A percentile compares a stretch with the other conserved stretches of the same genome.
Conservation (phyloP, 1,140 invertebrate genomes). For the Condylostylus longicornis region DNA sequence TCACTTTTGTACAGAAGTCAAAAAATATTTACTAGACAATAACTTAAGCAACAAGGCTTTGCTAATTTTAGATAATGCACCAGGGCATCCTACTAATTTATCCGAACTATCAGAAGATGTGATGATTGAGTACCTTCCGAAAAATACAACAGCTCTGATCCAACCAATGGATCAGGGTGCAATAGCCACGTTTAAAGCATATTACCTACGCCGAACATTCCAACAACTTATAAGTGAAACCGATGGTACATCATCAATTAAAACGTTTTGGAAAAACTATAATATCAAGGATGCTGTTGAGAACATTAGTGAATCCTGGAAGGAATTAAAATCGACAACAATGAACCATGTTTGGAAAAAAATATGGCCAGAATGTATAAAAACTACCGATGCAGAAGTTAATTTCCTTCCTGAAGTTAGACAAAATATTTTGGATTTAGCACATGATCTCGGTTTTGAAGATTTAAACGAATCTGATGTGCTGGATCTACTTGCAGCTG, state of each 20-base stretch:
- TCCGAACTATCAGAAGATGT: constrained; percentile 19
- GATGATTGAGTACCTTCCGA: constrained; percentile 29
- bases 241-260: constrained; percentile 4
- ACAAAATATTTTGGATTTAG: no score
- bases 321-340: constrained; percentile 11
- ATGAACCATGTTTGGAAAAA: constrained; percentile 16
- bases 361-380: constrained; percentile 14
- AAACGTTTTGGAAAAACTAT: constrained; percentile 10
- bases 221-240: constrained; percentile 7
- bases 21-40: constrained; percentile 22
- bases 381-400: no score
- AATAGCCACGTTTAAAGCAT: constrained; percentile 20
- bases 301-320: constrained; percentile 12
- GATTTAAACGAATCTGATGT: no score
- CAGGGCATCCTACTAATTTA: constrained; percentile 23
- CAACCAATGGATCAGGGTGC: constrained; percentile 33
- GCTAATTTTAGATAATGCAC: constrained; percentile 34
- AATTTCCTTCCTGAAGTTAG: no score
- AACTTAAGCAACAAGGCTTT: constrained; percentile 32
- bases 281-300: constrained; percentile 12
- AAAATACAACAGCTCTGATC: constrained; percentile 29
- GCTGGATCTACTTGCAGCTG: no score
- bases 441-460: no score
- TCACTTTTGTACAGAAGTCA: constrained; percentile 21
- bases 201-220: constrained; percentile 11